Percentiles rank a stretch among this genome's conserved stretches.
phyloP scores from a whole-genome alignment of 2,113 vertebrate species.

The Tetrax tetrax region DNA sequence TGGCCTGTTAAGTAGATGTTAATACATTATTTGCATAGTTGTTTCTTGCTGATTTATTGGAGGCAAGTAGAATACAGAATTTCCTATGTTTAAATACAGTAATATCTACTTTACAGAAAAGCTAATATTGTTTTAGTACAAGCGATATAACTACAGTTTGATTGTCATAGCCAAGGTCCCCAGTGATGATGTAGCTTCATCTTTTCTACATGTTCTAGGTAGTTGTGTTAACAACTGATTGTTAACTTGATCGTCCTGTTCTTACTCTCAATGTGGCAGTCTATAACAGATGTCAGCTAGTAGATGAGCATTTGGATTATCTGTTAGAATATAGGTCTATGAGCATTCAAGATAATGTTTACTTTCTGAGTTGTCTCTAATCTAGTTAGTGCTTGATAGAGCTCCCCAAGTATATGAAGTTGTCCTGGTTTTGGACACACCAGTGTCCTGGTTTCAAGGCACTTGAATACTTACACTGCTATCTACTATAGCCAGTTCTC shows the following conservation, averaged over 20 bases:
- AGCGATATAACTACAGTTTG: background rate
- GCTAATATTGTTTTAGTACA: background rate
- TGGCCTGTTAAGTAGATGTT: background rate
- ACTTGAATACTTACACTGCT: background rate
- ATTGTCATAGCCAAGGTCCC: background rate
- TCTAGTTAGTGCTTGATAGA: background rate
- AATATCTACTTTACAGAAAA: background rate
- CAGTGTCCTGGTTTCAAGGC: too few relatives aligned
- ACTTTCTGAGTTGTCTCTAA: background rate
- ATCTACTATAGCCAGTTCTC: background rate
- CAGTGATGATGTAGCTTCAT: background rate
- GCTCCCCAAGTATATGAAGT: background rate
- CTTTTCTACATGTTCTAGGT: accelerated
- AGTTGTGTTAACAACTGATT: background rate
- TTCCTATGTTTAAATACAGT: background rate
- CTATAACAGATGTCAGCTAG: background rate
- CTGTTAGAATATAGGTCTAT: background rate
- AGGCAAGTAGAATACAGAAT: background rate
- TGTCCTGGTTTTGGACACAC: too few relatives aligned
- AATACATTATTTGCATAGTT: background rate
- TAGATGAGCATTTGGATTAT: background rate
- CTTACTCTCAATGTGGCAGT: background rate
- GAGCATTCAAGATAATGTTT: background rate
- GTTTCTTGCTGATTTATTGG: background rate
- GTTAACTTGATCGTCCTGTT: background rate